Conservation (phyloP, 1,140 invertebrate genomes). For the Physella acuta region DNA sequence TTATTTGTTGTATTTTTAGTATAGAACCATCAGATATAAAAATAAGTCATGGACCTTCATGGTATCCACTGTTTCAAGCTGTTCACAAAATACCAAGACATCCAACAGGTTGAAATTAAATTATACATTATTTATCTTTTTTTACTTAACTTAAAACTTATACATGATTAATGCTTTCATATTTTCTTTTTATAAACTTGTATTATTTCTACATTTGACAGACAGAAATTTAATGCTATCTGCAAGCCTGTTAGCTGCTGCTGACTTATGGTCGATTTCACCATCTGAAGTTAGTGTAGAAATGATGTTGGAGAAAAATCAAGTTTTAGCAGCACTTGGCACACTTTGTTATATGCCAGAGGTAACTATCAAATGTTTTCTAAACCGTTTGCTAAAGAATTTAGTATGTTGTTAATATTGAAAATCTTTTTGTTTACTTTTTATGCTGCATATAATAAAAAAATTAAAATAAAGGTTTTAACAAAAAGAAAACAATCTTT, state of each 20-base stretch:
- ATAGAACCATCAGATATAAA: conserved; percentile 13
- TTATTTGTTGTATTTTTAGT: no score
- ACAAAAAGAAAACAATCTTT: no score
- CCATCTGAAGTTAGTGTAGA: conserved; percentile 9
- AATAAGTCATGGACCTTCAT: conserved; percentile 3
- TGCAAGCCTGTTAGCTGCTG: conserved; percentile 26
- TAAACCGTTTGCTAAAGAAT: conserved; percentile 4
- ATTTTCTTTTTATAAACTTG: background rate
- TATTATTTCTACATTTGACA: conserved; percentile 21
- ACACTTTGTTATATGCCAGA: conserved; percentile 23
- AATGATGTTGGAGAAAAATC: conserved; percentile 20
- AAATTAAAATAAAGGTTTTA: conserved; percentile 9
- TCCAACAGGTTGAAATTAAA: conserved; percentile 12
- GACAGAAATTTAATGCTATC: conserved; percentile 20
- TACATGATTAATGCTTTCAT: background rate
- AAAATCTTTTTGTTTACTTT: no score
- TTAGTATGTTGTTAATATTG: no score
- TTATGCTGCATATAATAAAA: background rate
- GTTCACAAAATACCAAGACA: conserved; percentile 27
- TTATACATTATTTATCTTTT: background rate
- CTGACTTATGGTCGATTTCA: conserved; percentile 21
- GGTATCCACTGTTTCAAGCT: conserved; percentile 28
- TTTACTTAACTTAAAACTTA: conserved; percentile 30
- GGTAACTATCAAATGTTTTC: conserved; percentile 9
- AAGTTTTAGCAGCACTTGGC: conserved; percentile 21